Conservation (phyloP, 2,797 vertebrate genomes). For the Pantherophis alleghaniensis region DNA sequence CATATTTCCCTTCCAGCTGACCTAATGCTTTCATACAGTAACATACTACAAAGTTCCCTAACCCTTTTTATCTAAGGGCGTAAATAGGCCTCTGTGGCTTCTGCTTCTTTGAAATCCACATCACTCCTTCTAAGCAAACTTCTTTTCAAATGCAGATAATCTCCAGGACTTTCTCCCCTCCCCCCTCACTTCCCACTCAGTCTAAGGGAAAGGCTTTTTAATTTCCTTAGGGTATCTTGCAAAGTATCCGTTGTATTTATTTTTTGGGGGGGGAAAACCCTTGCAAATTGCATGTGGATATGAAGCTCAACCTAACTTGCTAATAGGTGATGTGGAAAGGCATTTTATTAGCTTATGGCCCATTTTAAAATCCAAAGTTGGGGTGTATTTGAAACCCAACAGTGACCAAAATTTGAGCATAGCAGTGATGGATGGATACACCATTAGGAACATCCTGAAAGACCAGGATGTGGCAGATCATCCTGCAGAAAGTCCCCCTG, state of each 20-base stretch:
- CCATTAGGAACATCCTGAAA: not conserved
- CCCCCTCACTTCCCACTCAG: constrained; percentile 1
- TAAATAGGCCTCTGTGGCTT: constrained; percentile 49
- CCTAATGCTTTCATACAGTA: constrained; percentile 62
- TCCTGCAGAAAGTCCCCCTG: not conserved
- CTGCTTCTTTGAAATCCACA: constrained; percentile 47
- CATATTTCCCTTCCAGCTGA: constrained; percentile 60
- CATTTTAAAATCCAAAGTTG: not conserved
- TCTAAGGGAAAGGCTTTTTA: constrained; percentile 23
- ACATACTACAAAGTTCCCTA: constrained; percentile 56
- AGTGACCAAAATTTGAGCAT: not conserved
- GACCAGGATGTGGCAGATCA: not conserved
- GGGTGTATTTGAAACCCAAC: not conserved
- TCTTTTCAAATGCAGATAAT: constrained; percentile 64
- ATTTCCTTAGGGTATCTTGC: constrained; percentile 24
- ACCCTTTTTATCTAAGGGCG: constrained; percentile 49
- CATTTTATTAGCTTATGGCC: not conserved
- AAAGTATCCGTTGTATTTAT: constrained; percentile 35
- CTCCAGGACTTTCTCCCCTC: constrained; percentile 22
- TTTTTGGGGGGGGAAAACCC: not conserved
- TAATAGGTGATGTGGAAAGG: not conserved
- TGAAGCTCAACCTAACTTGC: not conserved
- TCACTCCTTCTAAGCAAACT: constrained; percentile 55
- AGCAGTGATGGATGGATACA: not conserved
- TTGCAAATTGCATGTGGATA: fast-evolving